Evolutionary conservation across 2,797 vertebrate species (phyloP).

Genomic region (Clarias laeviceps): DNA sequence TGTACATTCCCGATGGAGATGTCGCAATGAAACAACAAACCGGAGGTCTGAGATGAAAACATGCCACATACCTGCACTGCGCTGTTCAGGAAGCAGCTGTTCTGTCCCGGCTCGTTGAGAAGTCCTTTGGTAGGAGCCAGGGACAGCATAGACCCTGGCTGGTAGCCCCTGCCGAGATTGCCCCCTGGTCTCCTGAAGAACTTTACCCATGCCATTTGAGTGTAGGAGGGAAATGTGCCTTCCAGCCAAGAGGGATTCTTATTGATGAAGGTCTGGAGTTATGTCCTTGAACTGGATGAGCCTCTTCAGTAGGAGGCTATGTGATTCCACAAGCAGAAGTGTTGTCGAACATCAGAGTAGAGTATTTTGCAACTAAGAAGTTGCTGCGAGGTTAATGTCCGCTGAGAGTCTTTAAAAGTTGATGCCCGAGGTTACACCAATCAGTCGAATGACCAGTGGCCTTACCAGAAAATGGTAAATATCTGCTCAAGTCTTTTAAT

Average conservation of each 20-base stretch:
- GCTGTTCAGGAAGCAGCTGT: constrained; percentile 99
- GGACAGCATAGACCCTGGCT: constrained; percentile 93
- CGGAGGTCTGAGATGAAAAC: background rate
- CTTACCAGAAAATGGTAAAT: background rate
- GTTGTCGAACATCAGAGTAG: constrained; percentile 68
- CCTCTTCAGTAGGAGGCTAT: constrained; percentile 59
- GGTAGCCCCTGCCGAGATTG: constrained; percentile 92
- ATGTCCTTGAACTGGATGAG: constrained; percentile 5
- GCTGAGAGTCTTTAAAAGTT: constrained; percentile 3
- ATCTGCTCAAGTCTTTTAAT: background rate
- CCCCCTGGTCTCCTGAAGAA: constrained; percentile 89
- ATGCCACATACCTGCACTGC: constrained; percentile 88
- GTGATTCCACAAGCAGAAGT: constrained; percentile 68
- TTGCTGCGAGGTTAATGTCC: constrained; percentile 44
- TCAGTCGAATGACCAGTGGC: background rate
- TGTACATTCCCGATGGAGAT: constrained; percentile 8
- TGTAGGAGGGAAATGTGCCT: constrained; percentile 59
- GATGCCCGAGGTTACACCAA: constrained; percentile 19
- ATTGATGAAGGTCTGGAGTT: constrained; percentile 1
- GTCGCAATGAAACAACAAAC: constrained; percentile 5
- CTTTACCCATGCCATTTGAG: constrained; percentile 95
- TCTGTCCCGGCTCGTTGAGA: constrained; percentile 95
- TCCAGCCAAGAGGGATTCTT: constrained; percentile 17
- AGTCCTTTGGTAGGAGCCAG: constrained; percentile 96
- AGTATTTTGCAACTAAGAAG: constrained; percentile 45